A percentile compares a stretch with the other conserved stretches of the same genome.
Evolutionary conservation across 2,797 vertebrate genomes (phyloP).

Genomic region (Sebastiscus tertius): DNA sequence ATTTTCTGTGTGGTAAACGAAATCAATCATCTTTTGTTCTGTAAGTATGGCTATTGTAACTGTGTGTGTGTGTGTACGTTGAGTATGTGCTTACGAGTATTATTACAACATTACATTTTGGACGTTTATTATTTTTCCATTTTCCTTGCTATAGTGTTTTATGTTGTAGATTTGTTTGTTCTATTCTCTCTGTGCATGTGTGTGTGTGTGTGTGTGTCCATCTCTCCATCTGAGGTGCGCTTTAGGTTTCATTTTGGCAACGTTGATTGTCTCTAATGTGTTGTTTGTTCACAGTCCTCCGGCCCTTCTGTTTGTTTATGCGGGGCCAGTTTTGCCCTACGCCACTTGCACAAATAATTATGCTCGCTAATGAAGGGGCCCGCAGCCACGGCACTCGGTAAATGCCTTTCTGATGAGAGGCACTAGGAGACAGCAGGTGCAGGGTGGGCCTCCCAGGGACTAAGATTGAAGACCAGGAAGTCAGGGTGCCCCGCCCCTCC

Average conservation of each 20-base stretch:
- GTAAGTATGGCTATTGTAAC: neutral
- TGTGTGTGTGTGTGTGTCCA: constrained; percentile 20
- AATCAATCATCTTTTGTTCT: constrained; percentile 27
- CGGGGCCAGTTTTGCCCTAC: constrained; percentile 98
- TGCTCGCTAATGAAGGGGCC: constrained; percentile 99
- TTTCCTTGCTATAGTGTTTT: neutral
- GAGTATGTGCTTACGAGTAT: neutral
- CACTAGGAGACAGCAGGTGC: constrained; percentile 97
- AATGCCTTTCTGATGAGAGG: constrained; percentile 99
- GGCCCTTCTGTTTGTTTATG: constrained; percentile 99
- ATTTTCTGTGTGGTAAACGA: constrained; percentile 29
- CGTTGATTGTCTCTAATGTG: constrained; percentile 78
- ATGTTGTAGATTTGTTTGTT: constrained; percentile 6
- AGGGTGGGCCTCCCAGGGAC: constrained; percentile 98
- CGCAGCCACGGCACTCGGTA: constrained; percentile 93
- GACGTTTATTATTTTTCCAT: neutral
- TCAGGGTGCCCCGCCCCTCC: constrained; percentile 58
- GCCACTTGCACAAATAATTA: constrained; percentile 99
- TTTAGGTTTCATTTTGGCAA: constrained; percentile 50
- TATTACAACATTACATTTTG: constrained; percentile 4
- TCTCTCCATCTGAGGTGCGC: constrained; percentile 30
- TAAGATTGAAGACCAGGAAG: constrained; percentile 95
- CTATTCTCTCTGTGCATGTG: neutral
- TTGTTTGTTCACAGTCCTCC: constrained; percentile 87
- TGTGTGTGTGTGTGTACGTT: neutral